Evolutionary conservation across 1,140 invertebrate species (phyloP).

Genomic region (Euborellia annulipes): DNA sequence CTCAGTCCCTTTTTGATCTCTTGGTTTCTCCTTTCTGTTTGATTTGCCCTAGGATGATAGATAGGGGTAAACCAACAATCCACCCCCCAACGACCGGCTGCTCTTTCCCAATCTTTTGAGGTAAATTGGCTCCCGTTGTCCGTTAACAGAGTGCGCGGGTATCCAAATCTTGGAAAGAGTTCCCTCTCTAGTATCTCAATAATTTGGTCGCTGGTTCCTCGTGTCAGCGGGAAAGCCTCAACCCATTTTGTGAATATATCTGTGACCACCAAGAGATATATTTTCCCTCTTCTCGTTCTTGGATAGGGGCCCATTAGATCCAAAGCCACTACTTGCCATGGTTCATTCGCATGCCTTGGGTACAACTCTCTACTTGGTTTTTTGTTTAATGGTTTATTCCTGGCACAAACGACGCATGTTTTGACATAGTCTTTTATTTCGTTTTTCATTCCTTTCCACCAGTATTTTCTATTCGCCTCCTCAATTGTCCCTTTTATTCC

Average conservation of each 20-base stretch:
- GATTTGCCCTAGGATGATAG: constrained; percentile 21
- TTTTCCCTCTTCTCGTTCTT: constrained; percentile 8
- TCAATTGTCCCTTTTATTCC: too few species aligned
- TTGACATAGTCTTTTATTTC: too few species aligned
- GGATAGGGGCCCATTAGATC: constrained; percentile 18
- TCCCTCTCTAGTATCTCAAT: constrained; percentile 12
- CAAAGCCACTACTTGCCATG: constrained; percentile 13
- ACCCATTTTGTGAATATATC: constrained; percentile 18
- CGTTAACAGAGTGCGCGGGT: constrained; percentile 12
- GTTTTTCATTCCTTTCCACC: too few species aligned
- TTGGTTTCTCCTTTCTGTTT: constrained; percentile 19
- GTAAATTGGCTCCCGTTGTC: constrained; percentile 19
- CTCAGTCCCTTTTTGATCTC: constrained; percentile 16
- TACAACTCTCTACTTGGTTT: too few species aligned
- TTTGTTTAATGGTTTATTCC: too few species aligned
- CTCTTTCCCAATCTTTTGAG: not conserved
- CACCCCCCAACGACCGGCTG: constrained; percentile 1
- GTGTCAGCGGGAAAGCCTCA: constrained; percentile 14
- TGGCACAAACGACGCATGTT: too few species aligned
- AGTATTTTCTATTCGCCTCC: too few species aligned
- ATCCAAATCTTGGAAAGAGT: constrained; percentile 18
- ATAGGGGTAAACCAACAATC: constrained; percentile 14
- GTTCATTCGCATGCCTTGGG: too few species aligned
- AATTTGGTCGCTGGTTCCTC: too few species aligned
- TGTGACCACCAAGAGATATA: constrained; percentile 13